Conservation (phyloP, 2,888 invertebrate species). For the Epsilonema sp. region DNA sequence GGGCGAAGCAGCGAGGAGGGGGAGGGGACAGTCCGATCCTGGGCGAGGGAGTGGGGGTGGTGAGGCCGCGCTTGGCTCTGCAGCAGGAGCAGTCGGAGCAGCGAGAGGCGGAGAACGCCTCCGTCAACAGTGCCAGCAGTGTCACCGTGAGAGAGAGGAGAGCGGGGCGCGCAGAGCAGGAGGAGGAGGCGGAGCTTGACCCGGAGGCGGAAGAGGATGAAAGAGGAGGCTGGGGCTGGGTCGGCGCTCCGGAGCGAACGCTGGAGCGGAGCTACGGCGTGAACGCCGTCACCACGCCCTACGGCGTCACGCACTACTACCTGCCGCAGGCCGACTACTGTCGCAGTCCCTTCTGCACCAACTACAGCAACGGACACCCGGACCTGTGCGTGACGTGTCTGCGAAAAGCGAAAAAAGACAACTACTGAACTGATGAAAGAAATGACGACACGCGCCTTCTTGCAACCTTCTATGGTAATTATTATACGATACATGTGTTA, state of each 20-base stretch:
- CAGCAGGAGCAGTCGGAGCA: not conserved
- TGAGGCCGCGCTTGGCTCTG: not conserved
- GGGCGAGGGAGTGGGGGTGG: not conserved
- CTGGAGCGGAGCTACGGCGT: constrained; percentile 2
- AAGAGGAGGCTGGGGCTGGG: not conserved
- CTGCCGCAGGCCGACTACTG: not conserved
- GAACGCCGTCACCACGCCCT: constrained; percentile 3
- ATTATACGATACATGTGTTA: no score
- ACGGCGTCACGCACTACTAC: constrained; percentile 9
- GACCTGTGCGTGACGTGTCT: constrained; percentile 1
- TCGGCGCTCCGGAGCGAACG: not conserved
- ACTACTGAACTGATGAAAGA: no score
- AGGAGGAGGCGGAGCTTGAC: not conserved
- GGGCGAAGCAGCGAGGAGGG: not conserved
- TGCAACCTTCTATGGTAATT: no score
- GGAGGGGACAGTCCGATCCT: not conserved
- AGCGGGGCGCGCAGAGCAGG: not conserved
- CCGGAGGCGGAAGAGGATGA: not conserved
- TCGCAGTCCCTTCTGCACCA: constrained; percentile 3
- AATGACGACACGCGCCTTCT: no score
- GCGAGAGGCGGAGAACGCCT: not conserved
- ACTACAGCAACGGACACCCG: constrained; percentile 8
- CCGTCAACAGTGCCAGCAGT: not conserved
- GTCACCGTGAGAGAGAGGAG: not conserved
- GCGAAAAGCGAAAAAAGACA: no score